phyloP scores from a whole-genome alignment of 2,113 vertebrate species.

The Megaleporinus macrocephalus region DNA sequence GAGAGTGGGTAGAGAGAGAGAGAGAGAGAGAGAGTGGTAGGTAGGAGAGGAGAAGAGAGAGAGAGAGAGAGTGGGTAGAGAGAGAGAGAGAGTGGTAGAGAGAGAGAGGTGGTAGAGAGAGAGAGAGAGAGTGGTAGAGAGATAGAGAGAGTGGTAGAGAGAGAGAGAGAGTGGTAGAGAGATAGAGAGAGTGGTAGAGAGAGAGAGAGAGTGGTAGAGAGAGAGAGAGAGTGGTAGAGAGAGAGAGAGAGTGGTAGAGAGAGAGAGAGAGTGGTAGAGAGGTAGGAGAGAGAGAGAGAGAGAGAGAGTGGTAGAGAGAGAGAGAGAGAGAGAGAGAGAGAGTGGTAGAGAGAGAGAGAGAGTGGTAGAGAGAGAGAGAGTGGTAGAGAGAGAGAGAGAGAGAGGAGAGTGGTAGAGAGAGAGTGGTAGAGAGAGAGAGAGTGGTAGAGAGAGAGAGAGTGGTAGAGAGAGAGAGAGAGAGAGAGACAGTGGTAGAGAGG shows the following conservation, averaged over 20 bases:
- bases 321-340: slow-evolving; percentile 8
- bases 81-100: slow-evolving; percentile 13
- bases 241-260: slow-evolving; percentile 14
- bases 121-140: slow-evolving; percentile 11
- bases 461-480: slow-evolving; percentile 10
- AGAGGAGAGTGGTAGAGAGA: too few species aligned
- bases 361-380: slow-evolving; percentile 7
- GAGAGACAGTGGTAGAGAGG: too few species aligned
- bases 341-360: slow-evolving; percentile 12
- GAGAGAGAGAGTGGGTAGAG: slow-evolving; percentile 12
- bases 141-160: slow-evolving; percentile 7
- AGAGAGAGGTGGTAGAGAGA: slow-evolving; percentile 5
- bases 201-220: slow-evolving; percentile 11
- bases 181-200: slow-evolving; percentile 7
- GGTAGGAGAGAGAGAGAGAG: slow-evolving; percentile 4
- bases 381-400: slow-evolving; percentile 12
- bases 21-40: slow-evolving; percentile 14
- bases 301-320: slow-evolving; percentile 12
- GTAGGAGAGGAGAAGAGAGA: too few species aligned
- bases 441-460: slow-evolving; percentile 14
- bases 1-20: slow-evolving; percentile 12
- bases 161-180: slow-evolving; percentile 11
- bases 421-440: slow-evolving; percentile 8
- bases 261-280: slow-evolving; percentile 11
- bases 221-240: slow-evolving; percentile 9